Percentiles rank a stretch among this genome's conserved stretches.
Evolutionary conservation across 2,797 vertebrate genomes (phyloP).

Genomic region (Leucoraja ocellata): DNA sequence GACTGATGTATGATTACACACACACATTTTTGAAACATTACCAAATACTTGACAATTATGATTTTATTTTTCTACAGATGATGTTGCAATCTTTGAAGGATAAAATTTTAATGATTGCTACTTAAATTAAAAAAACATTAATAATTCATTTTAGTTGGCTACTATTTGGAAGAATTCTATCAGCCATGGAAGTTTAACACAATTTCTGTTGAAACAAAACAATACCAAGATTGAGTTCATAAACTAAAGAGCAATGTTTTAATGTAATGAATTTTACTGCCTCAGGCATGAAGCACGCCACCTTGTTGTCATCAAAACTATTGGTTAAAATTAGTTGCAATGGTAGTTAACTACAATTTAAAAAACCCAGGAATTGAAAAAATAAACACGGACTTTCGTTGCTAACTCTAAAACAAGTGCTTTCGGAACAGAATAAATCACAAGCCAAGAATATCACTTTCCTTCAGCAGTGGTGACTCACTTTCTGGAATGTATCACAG

Average conservation of each 20-base stretch:
- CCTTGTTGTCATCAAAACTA: too few relatives aligned
- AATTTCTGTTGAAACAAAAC: neutral
- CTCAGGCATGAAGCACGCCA: neutral
- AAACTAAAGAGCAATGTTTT: neutral
- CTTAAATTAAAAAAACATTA: neutral
- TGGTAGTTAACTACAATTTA: too few relatives aligned
- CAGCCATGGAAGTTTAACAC: too few relatives aligned
- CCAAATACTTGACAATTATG: neutral
- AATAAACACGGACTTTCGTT: neutral
- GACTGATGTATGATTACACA: neutral
- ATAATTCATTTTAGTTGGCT: neutral
- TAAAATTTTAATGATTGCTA: neutral
- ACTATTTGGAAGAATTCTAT: neutral
- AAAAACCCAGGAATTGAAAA: neutral
- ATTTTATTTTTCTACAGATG: neutral
- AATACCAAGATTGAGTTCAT: neutral
- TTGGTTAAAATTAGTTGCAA: too few relatives aligned
- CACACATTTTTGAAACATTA: neutral
- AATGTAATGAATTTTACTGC: neutral
- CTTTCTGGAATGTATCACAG: neutral
- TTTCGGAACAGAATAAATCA: neutral
- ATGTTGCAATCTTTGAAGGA: neutral
- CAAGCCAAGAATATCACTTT: neutral
- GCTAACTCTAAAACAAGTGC: neutral
- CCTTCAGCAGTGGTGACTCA: neutral